phyloP scores from a whole-genome alignment of 2,797 vertebrate species.

The Sebastes vulpes region DNA sequence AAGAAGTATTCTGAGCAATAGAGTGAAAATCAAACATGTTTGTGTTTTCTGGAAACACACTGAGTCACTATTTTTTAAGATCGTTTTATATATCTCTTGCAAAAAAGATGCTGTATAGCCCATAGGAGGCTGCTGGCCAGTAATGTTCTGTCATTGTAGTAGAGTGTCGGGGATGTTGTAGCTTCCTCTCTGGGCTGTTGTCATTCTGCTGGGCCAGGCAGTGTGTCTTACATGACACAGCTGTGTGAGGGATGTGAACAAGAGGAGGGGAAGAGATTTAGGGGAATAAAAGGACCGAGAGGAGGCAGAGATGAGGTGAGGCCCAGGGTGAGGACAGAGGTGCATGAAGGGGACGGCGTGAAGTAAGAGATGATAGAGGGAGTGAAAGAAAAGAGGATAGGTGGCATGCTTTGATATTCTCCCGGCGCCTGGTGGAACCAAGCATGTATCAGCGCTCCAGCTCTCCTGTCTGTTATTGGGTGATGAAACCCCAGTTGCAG shows the following conservation, averaged over 20 bases:
- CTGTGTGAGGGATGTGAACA: slow-evolving; percentile 24
- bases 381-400: slow-evolving; percentile 20
- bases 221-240: slow-evolving; percentile 34
- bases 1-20: not conserved
- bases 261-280: slow-evolving; percentile 17
- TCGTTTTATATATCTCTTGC: not conserved
- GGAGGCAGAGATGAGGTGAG: slow-evolving; percentile 4
- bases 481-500: slow-evolving; percentile 73
- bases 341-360: slow-evolving; percentile 9
- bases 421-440: slow-evolving; percentile 45
- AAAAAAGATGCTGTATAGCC: slow-evolving; percentile 8
- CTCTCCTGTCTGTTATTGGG: slow-evolving; percentile 54
- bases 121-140: slow-evolving; percentile 14
- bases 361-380: slow-evolving; percentile 10
- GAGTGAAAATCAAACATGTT: not conserved
- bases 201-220: slow-evolving; percentile 19
- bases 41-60: not conserved
- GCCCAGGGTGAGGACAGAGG: slow-evolving; percentile 6
- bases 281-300: slow-evolving; percentile 9
- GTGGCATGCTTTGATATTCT: slow-evolving; percentile 65
- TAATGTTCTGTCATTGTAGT: slow-evolving; percentile 36
- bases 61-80: too few relatives aligned
- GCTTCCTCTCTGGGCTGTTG: slow-evolving; percentile 41
- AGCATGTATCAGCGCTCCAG: slow-evolving; percentile 39
- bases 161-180: slow-evolving; percentile 9